A percentile compares a stretch with the other conserved stretches of the same genome.
phyloP scores from a whole-genome alignment of 2,113 vertebrate genomes.

The Columba janthina region DNA sequence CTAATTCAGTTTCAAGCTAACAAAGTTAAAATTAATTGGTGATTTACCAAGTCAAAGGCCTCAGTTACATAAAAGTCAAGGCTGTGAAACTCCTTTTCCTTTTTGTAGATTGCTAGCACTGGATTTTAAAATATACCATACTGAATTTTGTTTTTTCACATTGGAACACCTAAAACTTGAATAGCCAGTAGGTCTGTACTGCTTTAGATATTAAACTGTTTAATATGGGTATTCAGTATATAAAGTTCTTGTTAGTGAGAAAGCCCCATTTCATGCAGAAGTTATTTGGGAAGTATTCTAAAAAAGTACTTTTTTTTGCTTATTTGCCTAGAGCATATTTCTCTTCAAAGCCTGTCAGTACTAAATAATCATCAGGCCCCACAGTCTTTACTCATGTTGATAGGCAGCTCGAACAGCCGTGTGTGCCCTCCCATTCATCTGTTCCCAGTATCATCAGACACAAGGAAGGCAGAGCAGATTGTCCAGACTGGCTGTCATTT shows the following conservation, averaged over 20 bases:
- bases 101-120: not conserved
- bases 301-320: not conserved
- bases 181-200: not conserved
- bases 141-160: not conserved
- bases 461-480: not conserved
- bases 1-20: slow-evolving; percentile 62
- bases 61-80: slow-evolving; percentile 51
- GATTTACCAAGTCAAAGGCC: slow-evolving; percentile 55
- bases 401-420: not conserved
- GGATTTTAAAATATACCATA: not conserved
- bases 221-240: not conserved
- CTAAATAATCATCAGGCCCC: slow-evolving; percentile 30
- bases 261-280: not conserved
- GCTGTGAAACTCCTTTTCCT: not conserved
- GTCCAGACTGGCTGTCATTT: slow-evolving; percentile 36
- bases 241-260: not conserved
- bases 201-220: not conserved
- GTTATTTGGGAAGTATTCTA: not conserved
- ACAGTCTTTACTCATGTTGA: not conserved
- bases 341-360: not conserved
- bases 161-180: not conserved
- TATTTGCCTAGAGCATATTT: not conserved
- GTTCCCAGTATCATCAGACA: not conserved
- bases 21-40: slow-evolving; percentile 65
- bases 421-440: slow-evolving; percentile 25